A percentile compares a stretch with the other conserved stretches of the same genome.
Conservation (phyloP, 1,140 invertebrate genomes). For the Periplaneta americana region DNA sequence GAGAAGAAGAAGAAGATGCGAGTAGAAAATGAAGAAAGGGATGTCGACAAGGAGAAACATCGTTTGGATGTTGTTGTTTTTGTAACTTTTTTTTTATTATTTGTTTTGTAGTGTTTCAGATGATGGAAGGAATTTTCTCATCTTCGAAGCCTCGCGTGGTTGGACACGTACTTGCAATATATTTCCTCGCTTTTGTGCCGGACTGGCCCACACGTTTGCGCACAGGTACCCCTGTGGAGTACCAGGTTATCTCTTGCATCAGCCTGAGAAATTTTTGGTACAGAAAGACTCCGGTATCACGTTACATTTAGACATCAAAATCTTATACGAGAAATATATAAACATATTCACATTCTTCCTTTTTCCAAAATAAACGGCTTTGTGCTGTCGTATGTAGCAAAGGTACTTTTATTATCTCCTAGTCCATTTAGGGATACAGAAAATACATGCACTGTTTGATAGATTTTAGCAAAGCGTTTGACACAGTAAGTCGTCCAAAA, state of each 20-base stretch:
- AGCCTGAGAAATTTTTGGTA: not conserved
- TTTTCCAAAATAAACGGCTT: too few species aligned
- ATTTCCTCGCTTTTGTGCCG: not conserved
- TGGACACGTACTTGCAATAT: not conserved
- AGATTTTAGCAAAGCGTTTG: too few species aligned
- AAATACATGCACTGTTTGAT: too few species aligned
- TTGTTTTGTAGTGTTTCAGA: constrained; percentile 1
- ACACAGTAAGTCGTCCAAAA: too few species aligned
- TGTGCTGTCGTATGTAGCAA: too few species aligned
- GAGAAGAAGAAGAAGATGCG: not conserved
- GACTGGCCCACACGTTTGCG: not conserved
- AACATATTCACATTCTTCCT: too few species aligned
- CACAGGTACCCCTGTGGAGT: not conserved
- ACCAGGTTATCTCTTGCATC: not conserved
- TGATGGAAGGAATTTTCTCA: constrained; percentile 11
- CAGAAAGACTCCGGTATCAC: too few species aligned
- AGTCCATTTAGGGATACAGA: too few species aligned
- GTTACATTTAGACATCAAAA: too few species aligned
- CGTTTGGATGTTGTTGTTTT: not conserved
- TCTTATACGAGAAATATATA: too few species aligned
- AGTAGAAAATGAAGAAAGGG: not conserved
- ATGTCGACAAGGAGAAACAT: not conserved
- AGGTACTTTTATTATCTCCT: too few species aligned
- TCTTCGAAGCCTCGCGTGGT: not conserved
- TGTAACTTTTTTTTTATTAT: not conserved